Evolutionary conservation across 2,888 invertebrate species (phyloP).

Genomic region (Drosophila ustulata): DNA sequence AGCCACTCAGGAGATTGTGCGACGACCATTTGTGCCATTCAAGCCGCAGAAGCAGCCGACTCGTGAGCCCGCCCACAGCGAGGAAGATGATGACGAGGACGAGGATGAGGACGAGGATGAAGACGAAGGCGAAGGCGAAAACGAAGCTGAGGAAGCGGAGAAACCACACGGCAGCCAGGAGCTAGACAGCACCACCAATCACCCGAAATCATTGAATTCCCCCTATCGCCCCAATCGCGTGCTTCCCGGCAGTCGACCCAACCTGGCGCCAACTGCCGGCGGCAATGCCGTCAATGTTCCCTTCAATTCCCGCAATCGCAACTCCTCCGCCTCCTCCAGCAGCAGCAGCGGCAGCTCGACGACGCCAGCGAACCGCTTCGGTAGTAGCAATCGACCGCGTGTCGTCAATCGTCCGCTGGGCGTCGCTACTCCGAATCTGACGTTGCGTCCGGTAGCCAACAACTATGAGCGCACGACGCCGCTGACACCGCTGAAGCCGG

Average conservation of each 20-base stretch:
- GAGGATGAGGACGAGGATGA: constrained; percentile 29
- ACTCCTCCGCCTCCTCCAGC: constrained; percentile 6
- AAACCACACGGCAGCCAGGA: constrained; percentile 24
- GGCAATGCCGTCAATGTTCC: constrained; percentile 52
- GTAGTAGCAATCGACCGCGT: constrained; percentile 70
- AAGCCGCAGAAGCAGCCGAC: constrained; percentile 3
- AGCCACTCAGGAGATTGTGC: constrained; percentile 28
- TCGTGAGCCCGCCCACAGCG: constrained; percentile 41
- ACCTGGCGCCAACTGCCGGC: constrained; percentile 40
- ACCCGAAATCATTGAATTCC: constrained; percentile 40
- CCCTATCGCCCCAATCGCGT: constrained; percentile 65
- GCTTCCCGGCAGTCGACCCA: constrained; percentile 59
- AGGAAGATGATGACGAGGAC: constrained; percentile 38
- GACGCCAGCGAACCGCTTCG: constrained; percentile 50
- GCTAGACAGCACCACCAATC: constrained; percentile 26
- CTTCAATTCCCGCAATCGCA: constrained; percentile 62
- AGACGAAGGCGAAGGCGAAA: constrained; percentile 13
- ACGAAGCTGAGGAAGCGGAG: not conserved
- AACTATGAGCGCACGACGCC: constrained; percentile 78
- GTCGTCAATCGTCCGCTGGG: constrained; percentile 81
- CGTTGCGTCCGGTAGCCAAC: constrained; percentile 81
- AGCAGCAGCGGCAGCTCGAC: constrained; percentile 13
- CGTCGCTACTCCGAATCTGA: constrained; percentile 71
- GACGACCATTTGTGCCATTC: constrained; percentile 60
- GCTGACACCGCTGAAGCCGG: constrained; percentile 77